Base-by-base conservation (phyloP, 2,888 invertebrate species). In the Nomada fabriciana region DNA sequence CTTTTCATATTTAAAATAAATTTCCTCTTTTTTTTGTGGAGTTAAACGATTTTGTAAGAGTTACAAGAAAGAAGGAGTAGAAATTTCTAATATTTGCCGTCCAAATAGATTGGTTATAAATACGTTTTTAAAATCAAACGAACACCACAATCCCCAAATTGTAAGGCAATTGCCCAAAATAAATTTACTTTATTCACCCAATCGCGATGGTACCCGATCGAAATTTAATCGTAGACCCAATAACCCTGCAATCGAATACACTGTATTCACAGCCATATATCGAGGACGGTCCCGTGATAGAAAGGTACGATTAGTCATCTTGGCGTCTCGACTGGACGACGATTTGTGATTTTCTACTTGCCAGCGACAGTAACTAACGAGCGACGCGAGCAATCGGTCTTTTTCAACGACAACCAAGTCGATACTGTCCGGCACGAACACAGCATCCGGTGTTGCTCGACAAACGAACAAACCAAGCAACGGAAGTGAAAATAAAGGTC, bases 361-460 rank as follows among this genome's bases (percentile, higher is more conserved):
- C 63, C 57, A 50, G 52, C 52, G 71, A 75, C 82, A 79, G 76
- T 86, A 86, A 86, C 86, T 79, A 86, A 86, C 84, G 84, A 86
- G 70, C 67, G 50, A 47, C 61, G 15, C 55, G 77, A 52, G 79
- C 73, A 65, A 86, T 86, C 86, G 84, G 71, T 86, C 86, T 86
- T 85, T 83, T 85, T 83, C 80, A 60, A 65, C 70, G 67, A 20
- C 25, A 55, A 20, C 52, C 18, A 50, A 55, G 42, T 70, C 76
- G 76, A 79, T 79, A 65, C 79, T 76, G 4, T 29, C 29, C 61
- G 23, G 42, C 43, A 42, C 43, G 53, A 47, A 47, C 43, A 50
- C 42, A 15, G 43, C 75, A 20, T 78, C 67, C 61, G 53, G 36
- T 43, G 57, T 50, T 55, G 9, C 36, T 23, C 47, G 36, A 36